Evolutionary conservation across 2,113 vertebrate species (phyloP), one percentile per base, ranked within the genome.

Genomic region (Paracyprichromis sp.): DNA sequence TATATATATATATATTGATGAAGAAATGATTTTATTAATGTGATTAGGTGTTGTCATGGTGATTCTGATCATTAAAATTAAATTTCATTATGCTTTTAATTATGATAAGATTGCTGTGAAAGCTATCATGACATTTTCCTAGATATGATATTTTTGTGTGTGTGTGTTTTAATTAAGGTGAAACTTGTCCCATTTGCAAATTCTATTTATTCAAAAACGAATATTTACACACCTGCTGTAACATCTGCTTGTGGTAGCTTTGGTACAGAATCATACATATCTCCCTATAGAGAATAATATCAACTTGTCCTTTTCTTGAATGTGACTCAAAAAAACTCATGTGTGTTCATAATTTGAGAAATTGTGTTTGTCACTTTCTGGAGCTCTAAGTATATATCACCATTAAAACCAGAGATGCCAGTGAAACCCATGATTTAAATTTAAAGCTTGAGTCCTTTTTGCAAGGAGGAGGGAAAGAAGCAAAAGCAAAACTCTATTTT

Each of bases 401-500:
- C 31, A 26, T 45, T 50, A 38, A 61, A 38, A 61, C 36, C 40
- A 54, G 17, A 36, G 9, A 52, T 47, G 50, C 83, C 50, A 73
- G 47, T 38, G 52, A 56, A 63, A 29, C 29, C 19, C 10, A 34
- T 29, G 45, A 88, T 56, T 81, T 56, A 12, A 24, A 57, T 57
- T 40, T 57, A 59, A 78, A 81, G 53, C 36, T 82, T 29, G 36
- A 47, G 36, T 21, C 6, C 36, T 54, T 78, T 6, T 36, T 47
- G 80, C 59, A 52, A 63, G 34, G 24, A 76, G 9, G 17, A 56
- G 26, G 17, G 69, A 10, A 61, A 71, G 54, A 29, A 69, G 81
- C 36, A 87, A 80, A 91, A 89, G 61, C 61, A 66, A 94, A 88
- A 87, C 93, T 95, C 94, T 66, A 95, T 94, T 93, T 89, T 87